Conservation (phyloP, 2,113 vertebrate genomes). For the Macrotus californicus region DNA sequence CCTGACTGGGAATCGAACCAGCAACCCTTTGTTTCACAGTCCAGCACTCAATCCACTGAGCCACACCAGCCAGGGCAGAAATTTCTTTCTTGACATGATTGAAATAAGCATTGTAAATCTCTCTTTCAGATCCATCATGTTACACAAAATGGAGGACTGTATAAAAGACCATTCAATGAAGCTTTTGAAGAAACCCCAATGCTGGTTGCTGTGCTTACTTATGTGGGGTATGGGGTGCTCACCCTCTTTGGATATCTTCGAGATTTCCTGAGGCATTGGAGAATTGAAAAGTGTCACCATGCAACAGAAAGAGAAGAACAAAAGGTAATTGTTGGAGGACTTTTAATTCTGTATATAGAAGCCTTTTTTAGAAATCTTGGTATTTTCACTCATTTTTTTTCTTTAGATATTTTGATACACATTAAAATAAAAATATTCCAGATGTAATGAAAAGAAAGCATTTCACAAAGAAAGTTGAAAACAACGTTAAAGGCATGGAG, state of each 20-base stretch:
- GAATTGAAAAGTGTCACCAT: constrained; percentile 93
- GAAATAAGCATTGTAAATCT: constrained; percentile 38
- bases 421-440: constrained; percentile 24
- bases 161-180: constrained; percentile 92
- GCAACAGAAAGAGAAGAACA: constrained; percentile 94
- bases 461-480: neutral
- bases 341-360: constrained; percentile 19
- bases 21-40: too few relatives aligned
- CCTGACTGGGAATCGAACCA: too few relatives aligned
- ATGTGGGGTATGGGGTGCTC: constrained; percentile 96
- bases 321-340: constrained; percentile 82
- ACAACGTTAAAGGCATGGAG: neutral
- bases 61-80: too few relatives aligned
- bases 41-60: too few relatives aligned
- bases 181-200: constrained; percentile 96
- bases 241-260: constrained; percentile 97
- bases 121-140: constrained; percentile 83
- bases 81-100: neutral
- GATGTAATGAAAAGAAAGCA: neutral
- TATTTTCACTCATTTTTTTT: constrained; percentile 1
- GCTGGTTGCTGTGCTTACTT: constrained; percentile 96
- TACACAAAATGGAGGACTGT: constrained; percentile 86
- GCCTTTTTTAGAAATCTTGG: neutral
- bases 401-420: neutral
- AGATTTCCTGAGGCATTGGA: constrained; percentile 95